Evolutionary conservation across 2,113 vertebrate genomes (phyloP), one percentile per base, ranked within the genome.

Genomic region (Chionis minor): DNA sequence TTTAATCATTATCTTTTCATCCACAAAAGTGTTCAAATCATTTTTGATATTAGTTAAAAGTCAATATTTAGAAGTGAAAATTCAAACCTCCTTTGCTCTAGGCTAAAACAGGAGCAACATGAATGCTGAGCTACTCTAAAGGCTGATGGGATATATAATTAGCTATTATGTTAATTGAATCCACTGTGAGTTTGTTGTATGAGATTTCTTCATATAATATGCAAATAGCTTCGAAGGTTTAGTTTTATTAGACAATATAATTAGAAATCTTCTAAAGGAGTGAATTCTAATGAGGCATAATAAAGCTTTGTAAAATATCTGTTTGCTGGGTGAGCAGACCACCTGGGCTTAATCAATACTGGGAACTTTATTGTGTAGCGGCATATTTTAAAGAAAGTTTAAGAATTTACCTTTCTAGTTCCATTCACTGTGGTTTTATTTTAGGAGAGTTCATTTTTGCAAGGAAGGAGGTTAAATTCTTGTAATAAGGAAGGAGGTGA

Each of bases 151-250:
- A 98, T 97, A 97, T 96, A 96, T 98, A 98, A 98, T 98, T 98
- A 98, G 98, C 98, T 98, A 98, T 98, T 98, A 98, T 98, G 98
- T 98, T 98, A 98, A 98, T 98, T 98, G 98, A 98, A 98, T 98
- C 98, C 98, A 91, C 98, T 98, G 96, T 97, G 98, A 98, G 97
- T 98, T 98, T 98, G 97, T 98, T 98, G 98, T 97, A 95, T 97
- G 97, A 98, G 97, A 98, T 97, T 98, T 98, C 98, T 98, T 98
- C 98, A 98, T 98, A 98, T 98, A 98, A 98, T 98, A 98, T 98
- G 98, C 98, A 98, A 98, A 98, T 98, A 96, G 94, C 97, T 97
- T 96, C 18, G 73, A 96, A 97, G 97, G 96, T 98, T 98, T 97
- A 97, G 96, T 98, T 98, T 98, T 98, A 98, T 98, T 98, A 98